phyloP scores from a whole-genome alignment of 1,140 invertebrate species.

The Paralvinella palmiformis region DNA sequence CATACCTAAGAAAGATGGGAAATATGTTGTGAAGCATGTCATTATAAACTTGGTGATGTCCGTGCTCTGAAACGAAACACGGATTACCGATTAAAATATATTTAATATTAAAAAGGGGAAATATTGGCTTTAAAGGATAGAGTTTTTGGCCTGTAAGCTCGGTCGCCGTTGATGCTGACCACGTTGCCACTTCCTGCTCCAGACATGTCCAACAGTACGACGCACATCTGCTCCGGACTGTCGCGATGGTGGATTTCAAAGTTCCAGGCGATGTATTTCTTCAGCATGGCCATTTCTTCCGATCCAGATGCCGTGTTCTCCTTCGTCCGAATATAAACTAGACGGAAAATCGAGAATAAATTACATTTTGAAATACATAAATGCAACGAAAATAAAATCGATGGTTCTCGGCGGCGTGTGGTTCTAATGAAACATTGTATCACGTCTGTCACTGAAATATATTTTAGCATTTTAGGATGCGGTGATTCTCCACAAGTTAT shows the following conservation, averaged over 20 bases:
- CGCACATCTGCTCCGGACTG: conserved; percentile 69
- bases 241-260: conserved; percentile 68
- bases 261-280: conserved; percentile 78
- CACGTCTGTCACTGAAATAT: no score
- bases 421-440: no score
- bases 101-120: no score
- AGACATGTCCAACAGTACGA: conserved; percentile 83
- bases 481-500: no score
- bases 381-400: no score
- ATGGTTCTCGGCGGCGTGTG: no score
- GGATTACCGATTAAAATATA: neutral
- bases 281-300: conserved; percentile 67
- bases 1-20: conserved; percentile 61
- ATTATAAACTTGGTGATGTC: conserved; percentile 67
- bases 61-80: conserved; percentile 41
- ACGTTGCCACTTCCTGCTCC: conserved; percentile 76
- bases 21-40: conserved; percentile 79
- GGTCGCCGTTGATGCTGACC: conserved; percentile 60
- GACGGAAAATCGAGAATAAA: no score
- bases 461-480: no score
- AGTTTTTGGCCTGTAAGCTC: neutral
- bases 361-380: no score
- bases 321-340: conserved; percentile 42
- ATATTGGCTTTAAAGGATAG: no score
- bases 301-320: conserved; percentile 58